phyloP scores from a whole-genome alignment of 2,888 invertebrate genomes.

The Helobdella robusta region DNA sequence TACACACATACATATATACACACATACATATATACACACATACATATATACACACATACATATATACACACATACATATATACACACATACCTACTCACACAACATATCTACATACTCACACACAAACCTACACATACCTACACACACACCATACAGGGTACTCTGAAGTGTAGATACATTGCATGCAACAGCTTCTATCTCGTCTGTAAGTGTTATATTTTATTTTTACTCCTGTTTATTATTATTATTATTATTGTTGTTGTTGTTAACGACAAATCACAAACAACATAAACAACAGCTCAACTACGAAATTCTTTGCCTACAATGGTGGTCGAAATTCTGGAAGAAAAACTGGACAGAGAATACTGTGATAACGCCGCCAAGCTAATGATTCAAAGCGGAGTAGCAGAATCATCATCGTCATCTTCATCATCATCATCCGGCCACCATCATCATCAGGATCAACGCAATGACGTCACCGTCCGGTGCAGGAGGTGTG shows the following conservation, averaged over 20 bases:
- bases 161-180: slow-evolving; percentile 39
- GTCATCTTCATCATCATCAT: too few species aligned
- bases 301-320: slow-evolving; percentile 42
- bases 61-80: background rate
- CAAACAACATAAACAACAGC: slow-evolving; percentile 35
- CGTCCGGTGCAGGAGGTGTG: slow-evolving; percentile 7
- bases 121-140: background rate
- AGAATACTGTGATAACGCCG: slow-evolving; percentile 40
- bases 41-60: slow-evolving; percentile 9
- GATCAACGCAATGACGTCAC: too few species aligned
- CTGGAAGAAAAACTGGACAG: slow-evolving; percentile 43
- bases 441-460: too few species aligned
- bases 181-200: slow-evolving; percentile 41
- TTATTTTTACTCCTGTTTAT: background rate
- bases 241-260: slow-evolving; percentile 5
- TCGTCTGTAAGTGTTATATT: slow-evolving; percentile 40
- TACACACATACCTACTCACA: slow-evolving; percentile 1
- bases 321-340: slow-evolving; percentile 44
- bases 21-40: background rate
- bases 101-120: slow-evolving; percentile 11
- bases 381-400: slow-evolving; percentile 34
- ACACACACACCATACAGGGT: slow-evolving; percentile 36
- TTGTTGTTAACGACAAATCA: background rate
- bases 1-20: background rate
- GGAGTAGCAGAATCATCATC: too few species aligned